Conservation (phyloP, 1,140 invertebrate genomes). For the Polypedilum pembai region DNA sequence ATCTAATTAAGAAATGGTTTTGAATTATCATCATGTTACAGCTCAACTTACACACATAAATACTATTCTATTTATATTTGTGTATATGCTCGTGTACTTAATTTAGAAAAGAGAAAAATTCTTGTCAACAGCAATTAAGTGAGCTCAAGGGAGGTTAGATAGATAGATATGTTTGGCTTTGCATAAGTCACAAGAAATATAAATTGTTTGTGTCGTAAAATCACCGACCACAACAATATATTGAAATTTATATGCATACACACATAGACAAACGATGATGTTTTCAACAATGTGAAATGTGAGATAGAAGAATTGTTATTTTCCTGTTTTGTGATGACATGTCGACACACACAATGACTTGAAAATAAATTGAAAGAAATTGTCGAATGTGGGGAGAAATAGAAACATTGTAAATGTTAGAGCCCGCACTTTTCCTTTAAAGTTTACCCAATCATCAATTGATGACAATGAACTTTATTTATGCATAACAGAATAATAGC, state of each 20-base stretch:
- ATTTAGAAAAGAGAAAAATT: neutral
- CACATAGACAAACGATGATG: neutral
- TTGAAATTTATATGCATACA: conserved; percentile 14
- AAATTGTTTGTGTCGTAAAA: neutral
- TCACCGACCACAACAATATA: neutral
- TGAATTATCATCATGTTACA: conserved; percentile 3
- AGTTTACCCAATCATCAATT: too few species aligned
- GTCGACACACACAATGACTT: neutral
- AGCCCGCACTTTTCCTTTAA: too few species aligned
- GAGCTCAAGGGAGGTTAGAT: neutral
- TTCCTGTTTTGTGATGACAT: conserved; percentile 2
- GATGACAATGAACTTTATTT: too few species aligned
- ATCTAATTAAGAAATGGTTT: conserved; percentile 18
- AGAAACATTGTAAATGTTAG: too few species aligned
- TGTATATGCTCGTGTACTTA: neutral
- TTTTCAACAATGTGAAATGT: neutral
- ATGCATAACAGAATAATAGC: too few species aligned
- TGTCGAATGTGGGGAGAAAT: too few species aligned
- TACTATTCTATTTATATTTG: neutral
- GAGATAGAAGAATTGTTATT: conserved; percentile 18
- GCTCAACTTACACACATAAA: neutral
- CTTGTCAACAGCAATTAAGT: neutral
- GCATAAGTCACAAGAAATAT: neutral
- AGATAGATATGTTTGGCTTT: neutral
- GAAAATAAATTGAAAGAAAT: too few species aligned